These are phyloP conservation scores for Tinamus major DNA, from an alignment of 2,797 vertebrate genomes.

Conservation along the genomic window DNA sequence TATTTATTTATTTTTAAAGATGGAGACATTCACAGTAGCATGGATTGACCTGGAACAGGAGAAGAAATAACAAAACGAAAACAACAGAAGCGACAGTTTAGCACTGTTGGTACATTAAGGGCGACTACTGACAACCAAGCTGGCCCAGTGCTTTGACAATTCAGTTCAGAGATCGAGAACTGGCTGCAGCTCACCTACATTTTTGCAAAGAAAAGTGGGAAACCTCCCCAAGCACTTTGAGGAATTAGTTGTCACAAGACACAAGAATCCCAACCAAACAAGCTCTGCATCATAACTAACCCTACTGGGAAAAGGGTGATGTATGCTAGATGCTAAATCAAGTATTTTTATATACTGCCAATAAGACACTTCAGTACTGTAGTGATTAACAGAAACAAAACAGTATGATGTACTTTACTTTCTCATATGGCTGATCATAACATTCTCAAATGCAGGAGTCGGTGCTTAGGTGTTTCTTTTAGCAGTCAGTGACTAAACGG, in stretches of 20 bases:
- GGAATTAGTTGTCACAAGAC: not conserved
- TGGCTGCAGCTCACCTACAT: not conserved
- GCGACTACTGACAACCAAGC: not conserved
- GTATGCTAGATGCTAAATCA: not conserved
- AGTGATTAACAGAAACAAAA: not conserved
- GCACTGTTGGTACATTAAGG: not conserved
- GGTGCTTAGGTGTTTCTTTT: not conserved
- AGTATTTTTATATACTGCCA: not conserved
- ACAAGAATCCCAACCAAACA: not conserved
- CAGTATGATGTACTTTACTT: too few relatives aligned
- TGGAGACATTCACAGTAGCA: too few relatives aligned
- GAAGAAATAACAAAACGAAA: too few relatives aligned
- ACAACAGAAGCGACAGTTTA: not conserved
- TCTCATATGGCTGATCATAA: not conserved
- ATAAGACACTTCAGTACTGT: not conserved
- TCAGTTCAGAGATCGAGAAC: not conserved
- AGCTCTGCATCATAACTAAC: not conserved
- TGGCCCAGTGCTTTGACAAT: not conserved
- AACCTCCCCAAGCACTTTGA: not conserved
- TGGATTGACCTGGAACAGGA: too few relatives aligned
- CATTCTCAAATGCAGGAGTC: not conserved
- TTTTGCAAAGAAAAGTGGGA: not conserved
- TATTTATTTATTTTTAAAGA: too few relatives aligned
- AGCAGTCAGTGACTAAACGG: not conserved
- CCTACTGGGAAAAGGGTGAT: fast-evolving